Evolutionary conservation across 2,888 invertebrate species (phyloP), one percentile per base, ranked within the genome.

Genomic region (Microplitis deprimator): DNA sequence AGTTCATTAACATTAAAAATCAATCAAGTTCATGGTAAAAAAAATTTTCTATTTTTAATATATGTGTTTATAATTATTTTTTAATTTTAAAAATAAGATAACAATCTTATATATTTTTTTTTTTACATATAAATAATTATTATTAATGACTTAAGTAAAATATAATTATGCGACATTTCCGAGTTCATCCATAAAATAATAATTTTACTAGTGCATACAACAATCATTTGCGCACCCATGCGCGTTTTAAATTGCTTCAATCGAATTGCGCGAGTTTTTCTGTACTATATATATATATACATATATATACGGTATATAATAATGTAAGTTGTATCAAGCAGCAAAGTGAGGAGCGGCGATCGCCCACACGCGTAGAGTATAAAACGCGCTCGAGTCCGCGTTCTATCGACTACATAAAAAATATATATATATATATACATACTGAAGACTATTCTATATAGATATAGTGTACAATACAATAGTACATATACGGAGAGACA

Each of bases 231-330:
- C 70, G 70, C 72, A 72, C 67, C 71, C 68, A 75, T 71, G 68
- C 78, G 76, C 68, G 76, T 77, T 76, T 79, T 68, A 64, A 79
- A 81, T 78, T 78, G 75, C 76, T 69, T 75, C 68, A 79, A 79
- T 77, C 73, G 76, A 73, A 69, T 73, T 50, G 70, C 68, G 69
- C 68, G 20, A 77, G 77, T 50, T 50, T 13, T 50, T 50, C 5
- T 13, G 1, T 13, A 50, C 29, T 50, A 50, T 50, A 13, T 50
- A 67, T 67, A 1, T 50, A 50, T 2, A 50, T 50, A 50, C 5
- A 50, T 50, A 13, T 50, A 50, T 50, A 50, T 50, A 50, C 10
- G 50, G 50, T 50, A 50, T 13, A 50, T 50, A 50, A 50, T 50
- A 50, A 50, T 13, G 13, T 50, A 50, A 50, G 50, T 50, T 50